Evolutionary conservation across 2,888 invertebrate species (phyloP), one percentile per base, ranked within the genome.

Genomic region (Loripinus fragilis): DNA sequence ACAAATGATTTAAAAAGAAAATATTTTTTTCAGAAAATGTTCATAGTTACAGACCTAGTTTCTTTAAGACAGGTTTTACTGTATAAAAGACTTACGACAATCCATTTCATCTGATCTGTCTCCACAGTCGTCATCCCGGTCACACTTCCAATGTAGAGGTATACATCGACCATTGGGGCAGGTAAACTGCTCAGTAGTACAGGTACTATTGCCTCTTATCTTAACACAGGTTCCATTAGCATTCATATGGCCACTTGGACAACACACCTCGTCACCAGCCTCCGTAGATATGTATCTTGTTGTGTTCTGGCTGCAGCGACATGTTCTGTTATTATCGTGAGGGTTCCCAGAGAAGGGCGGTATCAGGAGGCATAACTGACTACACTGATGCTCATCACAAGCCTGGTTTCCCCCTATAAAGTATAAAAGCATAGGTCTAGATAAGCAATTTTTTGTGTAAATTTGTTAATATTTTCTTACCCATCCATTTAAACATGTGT

Each of bases 231-330:
- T 76, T 0, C 12, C 35, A 0, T 86, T 82, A 86, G 91, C 91
- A 12, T 81, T 78, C 60, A 89, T 89, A 33, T 70, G 81, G 52
- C 84, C 85, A 60, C 76, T 38, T 0, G 48, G 70, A 71, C 84
- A 84, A 28, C 88, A 88, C 1, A 67, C 66, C 65, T 86, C 88
- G 76, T 92, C 90, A 41, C 82, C 85, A 0, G 87, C 88, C 68
- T 85, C 60, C 0, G 69, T 28, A 3, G 55, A 60, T 0, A 64
- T 52, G 7, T 80, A 74, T 38, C 72, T 30, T 0, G 65, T 78
- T n/a, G 81, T 87, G 65, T 96, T 97, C 89, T 97, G 97, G 0
- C 97, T 97, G 91, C 98, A 98, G 1, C 97, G 94, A 89, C 98
- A 98, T 3, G 95, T 95, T 87, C 95, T 95, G 0, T 94, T 95